Conservation (phyloP, 2,113 vertebrate species). For the Burhinus oedicnemus region DNA sequence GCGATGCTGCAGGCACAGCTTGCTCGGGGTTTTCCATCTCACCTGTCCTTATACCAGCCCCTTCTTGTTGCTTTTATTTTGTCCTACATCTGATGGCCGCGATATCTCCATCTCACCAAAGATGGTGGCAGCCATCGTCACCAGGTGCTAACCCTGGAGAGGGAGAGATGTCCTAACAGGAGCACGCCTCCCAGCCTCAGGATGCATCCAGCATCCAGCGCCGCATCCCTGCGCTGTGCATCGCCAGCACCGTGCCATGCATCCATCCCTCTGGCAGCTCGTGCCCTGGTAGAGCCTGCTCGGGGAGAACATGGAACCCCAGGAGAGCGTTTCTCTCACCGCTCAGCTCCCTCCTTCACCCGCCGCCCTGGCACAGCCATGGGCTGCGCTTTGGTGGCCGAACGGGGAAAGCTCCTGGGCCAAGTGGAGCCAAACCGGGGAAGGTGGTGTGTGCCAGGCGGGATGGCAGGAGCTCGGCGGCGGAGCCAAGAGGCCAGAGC, state of each 20-base stretch:
- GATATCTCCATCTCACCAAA: not conserved
- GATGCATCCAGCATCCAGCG: not conserved
- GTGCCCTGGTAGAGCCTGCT: not conserved
- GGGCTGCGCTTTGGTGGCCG: fast-evolving
- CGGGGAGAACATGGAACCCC: not conserved
- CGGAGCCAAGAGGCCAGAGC: not conserved
- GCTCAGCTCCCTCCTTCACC: not conserved
- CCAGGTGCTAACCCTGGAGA: fast-evolving
- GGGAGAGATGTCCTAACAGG: fast-evolving
- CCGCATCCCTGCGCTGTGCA: fast-evolving
- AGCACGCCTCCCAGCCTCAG: not conserved
- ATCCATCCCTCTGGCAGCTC: not conserved
- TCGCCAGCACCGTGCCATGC: not conserved
- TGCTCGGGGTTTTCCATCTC: not conserved
- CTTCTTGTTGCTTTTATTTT: not conserved
- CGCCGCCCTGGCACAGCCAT: fast-evolving
- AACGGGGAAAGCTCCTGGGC: not conserved
- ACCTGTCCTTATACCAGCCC: not conserved
- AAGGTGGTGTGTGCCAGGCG: not conserved
- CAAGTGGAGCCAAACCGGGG: not conserved
- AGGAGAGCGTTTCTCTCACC: too few relatives aligned
- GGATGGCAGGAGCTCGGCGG: not conserved
- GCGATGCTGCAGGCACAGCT: not conserved
- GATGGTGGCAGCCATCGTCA: fast-evolving
- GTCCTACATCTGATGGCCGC: not conserved